phyloP scores from a whole-genome alignment of 1,140 invertebrate genomes.

The Apis cerana region DNA sequence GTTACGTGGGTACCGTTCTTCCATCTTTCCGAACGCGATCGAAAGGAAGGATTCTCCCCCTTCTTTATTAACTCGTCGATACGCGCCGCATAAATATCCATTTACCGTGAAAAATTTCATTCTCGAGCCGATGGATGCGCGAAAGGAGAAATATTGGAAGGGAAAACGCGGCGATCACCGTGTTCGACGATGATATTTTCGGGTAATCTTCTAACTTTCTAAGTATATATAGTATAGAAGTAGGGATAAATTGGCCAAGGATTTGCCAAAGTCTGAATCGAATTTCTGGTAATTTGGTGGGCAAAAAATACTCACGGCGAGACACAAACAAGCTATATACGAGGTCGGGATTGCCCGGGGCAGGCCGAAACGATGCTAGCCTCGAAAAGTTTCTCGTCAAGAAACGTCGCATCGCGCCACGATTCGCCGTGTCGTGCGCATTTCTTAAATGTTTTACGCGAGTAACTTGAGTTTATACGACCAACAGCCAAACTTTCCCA shows the following conservation, averaged over 20 bases:
- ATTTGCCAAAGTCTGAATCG: constrained; percentile 19
- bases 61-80: not conserved
- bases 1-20: constrained; percentile 17
- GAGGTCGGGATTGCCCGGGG: constrained; percentile 38
- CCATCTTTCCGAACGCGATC: not conserved
- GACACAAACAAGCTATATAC: constrained; percentile 27
- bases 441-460: constrained; percentile 49
- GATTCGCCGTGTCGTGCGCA: constrained; percentile 23
- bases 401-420: constrained; percentile 15
- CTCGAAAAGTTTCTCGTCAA: constrained; percentile 53
- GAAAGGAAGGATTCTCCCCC: too few species aligned
- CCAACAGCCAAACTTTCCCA: constrained; percentile 30
- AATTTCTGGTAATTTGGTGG: constrained; percentile 44
- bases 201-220: not conserved
- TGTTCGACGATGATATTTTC: not conserved
- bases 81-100: constrained; percentile 52
- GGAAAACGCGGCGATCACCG: constrained; percentile 3
- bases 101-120: constrained; percentile 27
- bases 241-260: not conserved
- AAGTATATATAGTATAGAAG: not conserved
- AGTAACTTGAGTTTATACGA: constrained; percentile 45
- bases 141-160: constrained; percentile 27
- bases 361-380: constrained; percentile 32
- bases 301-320: constrained; percentile 11
- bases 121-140: constrained; percentile 25